Base-by-base conservation (phyloP, 2,888 invertebrate species). In the Coenonympha glycerion region DNA sequence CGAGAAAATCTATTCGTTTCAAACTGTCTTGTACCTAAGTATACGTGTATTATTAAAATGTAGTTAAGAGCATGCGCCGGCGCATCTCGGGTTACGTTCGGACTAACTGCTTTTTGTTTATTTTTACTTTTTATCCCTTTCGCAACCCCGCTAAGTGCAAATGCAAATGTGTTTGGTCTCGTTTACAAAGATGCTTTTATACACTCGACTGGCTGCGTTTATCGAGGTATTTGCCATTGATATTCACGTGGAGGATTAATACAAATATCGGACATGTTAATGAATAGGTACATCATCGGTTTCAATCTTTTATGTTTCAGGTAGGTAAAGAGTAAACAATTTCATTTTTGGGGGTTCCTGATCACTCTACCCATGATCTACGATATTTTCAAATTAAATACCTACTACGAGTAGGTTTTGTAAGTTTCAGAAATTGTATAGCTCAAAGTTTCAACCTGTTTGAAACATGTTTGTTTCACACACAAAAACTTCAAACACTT, bases 181-280 rank as follows among this genome's bases (percentile, higher is more conserved):
- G 73, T 79, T 79, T 76, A 76, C 78, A 77, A 74, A 78, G 73
- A 76, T 68, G 79, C 76, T 81, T 79, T 78, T 75, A 77, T 76
- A 65, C 67, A 72, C 69, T 69, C 66, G 60, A 68, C 73, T 66
- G 70, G 61, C 65, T 71, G n/a, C n/a, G 66, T 77, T 76, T 74
- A 76, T 74, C 73, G 63, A 70, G 68, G 57, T 56, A 56, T 58
- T 65, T 67, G 65, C 57, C 65, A 71, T 69, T 71, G 69, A 70
- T 68, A 59, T 58, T 61, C 53, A 73, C 71, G 61, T 65, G 68
- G 69, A 40, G 50, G 46, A 18, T 53, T 13, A 16, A 16, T 28
- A 39, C 51, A 37, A 36, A 19, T 24, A 47, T 48, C 39, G 22
- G 18, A 42, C 13, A 30, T 37, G 2, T n/a, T n/a, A n/a, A n/a